phyloP scores from a whole-genome alignment of 64 coral and sea anemone genomes.

The Montipora cactus region DNA sequence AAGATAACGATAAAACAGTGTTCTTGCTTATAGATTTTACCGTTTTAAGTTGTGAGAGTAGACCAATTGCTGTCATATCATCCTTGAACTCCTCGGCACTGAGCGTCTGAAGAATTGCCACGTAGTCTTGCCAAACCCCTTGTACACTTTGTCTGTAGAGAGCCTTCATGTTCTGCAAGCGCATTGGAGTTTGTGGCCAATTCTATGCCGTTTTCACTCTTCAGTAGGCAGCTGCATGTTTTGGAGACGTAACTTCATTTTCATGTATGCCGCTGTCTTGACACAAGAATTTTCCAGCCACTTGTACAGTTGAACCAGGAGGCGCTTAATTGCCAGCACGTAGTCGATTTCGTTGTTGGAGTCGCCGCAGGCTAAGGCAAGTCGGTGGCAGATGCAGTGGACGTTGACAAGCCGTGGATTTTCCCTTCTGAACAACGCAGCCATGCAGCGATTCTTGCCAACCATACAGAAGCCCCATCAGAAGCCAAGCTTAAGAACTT shows the following conservation, averaged over 20 bases:
- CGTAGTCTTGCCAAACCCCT: not conserved
- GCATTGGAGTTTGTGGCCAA: conserved; percentile 39
- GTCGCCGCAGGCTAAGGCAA: conserved; percentile 19
- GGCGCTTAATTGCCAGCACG: conserved; percentile 8
- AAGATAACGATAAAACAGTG: not conserved
- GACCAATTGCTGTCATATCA: not conserved
- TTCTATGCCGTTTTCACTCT: not conserved
- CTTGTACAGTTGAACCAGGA: conserved; percentile 32
- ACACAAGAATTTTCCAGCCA: conserved; percentile 31
- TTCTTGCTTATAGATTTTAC: not conserved
- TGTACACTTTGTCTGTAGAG: no score
- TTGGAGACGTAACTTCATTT: not conserved
- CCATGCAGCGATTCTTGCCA: no score
- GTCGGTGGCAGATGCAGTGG: conserved; percentile 47
- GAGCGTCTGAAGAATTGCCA: not conserved
- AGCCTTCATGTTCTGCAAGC: not conserved
- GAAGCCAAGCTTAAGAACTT: no score
- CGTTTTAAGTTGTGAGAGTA: not conserved
- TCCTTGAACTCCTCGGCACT: no score
- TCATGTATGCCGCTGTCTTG: not conserved
- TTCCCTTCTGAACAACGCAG: no score
- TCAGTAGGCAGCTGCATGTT: conserved; percentile 21
- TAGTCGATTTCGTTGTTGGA: conserved; percentile 30
- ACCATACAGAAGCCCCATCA: no score
- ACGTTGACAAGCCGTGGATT: not conserved